These are phyloP conservation scores for Stictonetta naevosa DNA, from an alignment of 2,113 vertebrate genomes.

Conservation along the genomic window DNA sequence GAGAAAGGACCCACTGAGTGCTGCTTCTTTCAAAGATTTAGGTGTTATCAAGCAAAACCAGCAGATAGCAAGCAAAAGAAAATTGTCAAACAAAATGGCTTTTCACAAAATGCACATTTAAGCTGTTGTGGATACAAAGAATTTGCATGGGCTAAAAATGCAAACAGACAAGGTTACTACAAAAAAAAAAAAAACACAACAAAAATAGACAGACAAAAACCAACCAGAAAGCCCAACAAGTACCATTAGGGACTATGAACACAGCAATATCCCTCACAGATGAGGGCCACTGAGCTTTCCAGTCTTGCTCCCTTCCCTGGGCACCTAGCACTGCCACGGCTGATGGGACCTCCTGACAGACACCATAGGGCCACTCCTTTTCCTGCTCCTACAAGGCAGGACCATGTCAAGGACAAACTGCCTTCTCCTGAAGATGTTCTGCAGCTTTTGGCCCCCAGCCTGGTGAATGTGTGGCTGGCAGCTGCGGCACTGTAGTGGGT, in stretches of 20 bases:
- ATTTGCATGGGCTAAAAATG: too few species aligned
- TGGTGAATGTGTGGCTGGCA: background rate
- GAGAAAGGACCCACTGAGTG: background rate
- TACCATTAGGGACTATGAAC: fast-evolving
- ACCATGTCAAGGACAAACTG: background rate
- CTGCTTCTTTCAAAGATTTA: background rate
- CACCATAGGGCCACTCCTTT: background rate
- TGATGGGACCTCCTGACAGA: too few species aligned
- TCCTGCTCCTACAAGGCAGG: background rate
- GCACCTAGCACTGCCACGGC: background rate
- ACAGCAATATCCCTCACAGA: background rate
- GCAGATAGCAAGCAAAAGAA: background rate
- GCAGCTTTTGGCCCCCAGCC: background rate
- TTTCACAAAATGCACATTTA: background rate
- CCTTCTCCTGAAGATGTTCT: background rate
- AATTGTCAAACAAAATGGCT: background rate
- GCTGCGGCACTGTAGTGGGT: too few species aligned
- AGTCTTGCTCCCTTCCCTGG: too few species aligned
- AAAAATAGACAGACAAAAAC: too few species aligned
- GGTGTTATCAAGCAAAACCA: background rate
- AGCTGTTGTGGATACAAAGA: background rate
- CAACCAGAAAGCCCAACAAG: too few species aligned
- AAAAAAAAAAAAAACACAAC: too few species aligned
- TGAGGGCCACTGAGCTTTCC: background rate
- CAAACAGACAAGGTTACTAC: background rate